Base-by-base conservation (phyloP, 2,888 invertebrate genomes). In the Volucella inanis region DNA sequence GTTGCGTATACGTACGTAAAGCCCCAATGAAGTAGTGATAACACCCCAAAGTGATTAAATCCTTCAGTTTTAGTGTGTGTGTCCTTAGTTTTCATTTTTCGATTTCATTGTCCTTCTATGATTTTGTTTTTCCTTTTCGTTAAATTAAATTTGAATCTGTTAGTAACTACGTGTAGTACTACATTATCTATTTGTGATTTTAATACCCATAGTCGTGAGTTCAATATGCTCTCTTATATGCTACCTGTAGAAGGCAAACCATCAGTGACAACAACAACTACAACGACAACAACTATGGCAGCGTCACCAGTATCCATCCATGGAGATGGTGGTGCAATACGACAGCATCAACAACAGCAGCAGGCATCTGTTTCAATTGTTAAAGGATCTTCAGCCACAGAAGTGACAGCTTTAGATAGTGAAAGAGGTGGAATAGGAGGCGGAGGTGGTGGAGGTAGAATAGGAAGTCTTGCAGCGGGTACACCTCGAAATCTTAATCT, bases 211-310 rank as follows among this genome's bases (percentile, higher is more conserved):
- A 65, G 41, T 72, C 76, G 79, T 72, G 62, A 87, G 87, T 90
- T 87, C 88, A 89, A 87, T 86, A 96, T 96, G 96, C 93, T 96
- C 93, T 96, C 96, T 88, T 96, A 96, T 91, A 95, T 96, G 95
- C 93, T 96, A 89, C 96, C 96, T 67, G 94, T 95, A 89, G 96
- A 95, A 90, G 95, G 96, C 91, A 96, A 96, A 91, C 95, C 95
- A 71, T 95, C 95, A 72, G 94, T 94, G 88, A 94, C 90, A 89
- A 91, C 76, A 81, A 77, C 80, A 67, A 81, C 85, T 61, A 74
- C 80, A 39, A 75, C 80, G 57, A 80, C 80, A 50, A 77, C 85
- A 49, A 76, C 76, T 52, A 85, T 85, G 85, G 80, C 85, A 67
- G 71, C 77, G 18, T 77, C 85, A 41, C 85, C 85, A 61, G 72